phyloP scores from a whole-genome alignment of 2,888 invertebrate species.

The Andrena bicolor region DNA sequence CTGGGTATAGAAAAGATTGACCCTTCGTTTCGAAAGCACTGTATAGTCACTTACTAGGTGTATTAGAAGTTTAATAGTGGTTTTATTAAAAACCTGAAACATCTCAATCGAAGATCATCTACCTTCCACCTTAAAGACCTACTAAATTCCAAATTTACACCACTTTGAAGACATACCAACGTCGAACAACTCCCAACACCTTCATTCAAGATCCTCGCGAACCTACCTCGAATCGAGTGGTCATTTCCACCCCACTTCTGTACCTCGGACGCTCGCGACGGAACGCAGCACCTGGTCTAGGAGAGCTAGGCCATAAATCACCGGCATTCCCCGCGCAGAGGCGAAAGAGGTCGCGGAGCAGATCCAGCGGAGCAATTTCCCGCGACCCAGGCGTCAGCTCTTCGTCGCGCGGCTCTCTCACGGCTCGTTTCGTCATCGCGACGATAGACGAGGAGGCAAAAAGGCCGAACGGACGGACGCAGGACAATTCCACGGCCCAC shows the following conservation, averaged over 20 bases:
- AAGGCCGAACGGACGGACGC: constrained; percentile 55
- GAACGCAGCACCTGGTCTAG: constrained; percentile 21
- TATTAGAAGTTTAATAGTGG: too few relatives aligned
- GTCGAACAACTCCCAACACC: too few relatives aligned
- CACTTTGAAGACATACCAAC: too few relatives aligned
- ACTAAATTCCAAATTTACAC: too few relatives aligned
- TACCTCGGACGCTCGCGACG: not conserved
- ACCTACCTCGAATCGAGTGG: not conserved
- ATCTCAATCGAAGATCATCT: too few relatives aligned
- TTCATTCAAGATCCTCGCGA: not conserved
- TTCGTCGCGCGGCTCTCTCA: constrained; percentile 52
- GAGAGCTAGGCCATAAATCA: constrained; percentile 20
- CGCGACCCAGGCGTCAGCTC: constrained; percentile 17
- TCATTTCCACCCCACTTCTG: not conserved
- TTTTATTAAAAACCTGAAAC: too few relatives aligned
- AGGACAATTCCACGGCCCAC: constrained; percentile 74
- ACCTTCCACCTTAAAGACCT: too few relatives aligned
- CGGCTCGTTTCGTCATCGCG: constrained; percentile 67
- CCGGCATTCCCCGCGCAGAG: constrained; percentile 13
- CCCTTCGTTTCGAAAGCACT: too few relatives aligned
- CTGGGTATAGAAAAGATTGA: not conserved
- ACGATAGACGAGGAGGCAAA: constrained; percentile 47
- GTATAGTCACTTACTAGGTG: too few relatives aligned
- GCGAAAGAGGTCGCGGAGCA: constrained; percentile 10
- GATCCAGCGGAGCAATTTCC: constrained; percentile 14